Base-by-base conservation (phyloP, 1,140 invertebrate species). In the Zaprionus davidi region DNA sequence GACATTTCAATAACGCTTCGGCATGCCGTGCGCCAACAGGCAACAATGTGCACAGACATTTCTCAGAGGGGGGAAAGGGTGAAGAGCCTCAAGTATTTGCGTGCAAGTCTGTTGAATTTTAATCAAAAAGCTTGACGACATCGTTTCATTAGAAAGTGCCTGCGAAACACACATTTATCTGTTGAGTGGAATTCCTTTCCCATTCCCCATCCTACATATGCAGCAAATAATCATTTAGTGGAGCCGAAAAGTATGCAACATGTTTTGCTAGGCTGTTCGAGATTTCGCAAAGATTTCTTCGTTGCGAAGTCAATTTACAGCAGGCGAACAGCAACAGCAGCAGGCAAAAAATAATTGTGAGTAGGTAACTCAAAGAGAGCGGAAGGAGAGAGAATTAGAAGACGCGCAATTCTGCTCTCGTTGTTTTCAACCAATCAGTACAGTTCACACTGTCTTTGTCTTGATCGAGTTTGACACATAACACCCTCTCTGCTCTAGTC, bases 1-100 rank as follows among this genome's bases (percentile, higher is more conserved):
- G 84, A 87, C 84, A 87, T 87, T 88, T 87, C 84, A 87, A 87
- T 87, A 87, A 88, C 71, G 84, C 78, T 71, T 57, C 63, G 51
- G 13, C 70, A 80, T 78, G 70, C 67, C 38, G 62, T 70, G 74
- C 82, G 73, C 68, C 60, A 70, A 22, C 20, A 58, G 62, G 70
- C 83, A 71, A 72, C 70, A 87, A 83, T 74, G 66, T 63, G 62
- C 11, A 24, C 72, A 57, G 41, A 53, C 53, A 68, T 59, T 51
- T 41, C 26, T 20, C 22, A 17, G 4, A 13, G 13, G 56, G 34
- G n/a, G 24, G 51, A 26, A 63, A 46, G 65, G 51, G 24, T 9
- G n/a, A n/a, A 56, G 26, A 7, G 11, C 38, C 57, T 51, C 57
- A 51, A 31, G 28, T 76, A 58, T 64, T 31, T 66, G 24, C n/a